These are phyloP conservation scores for Patiria pectinifera DNA, from an alignment of 53 echinoderm and acorn worm genomes.

Conservation along the genomic window DNA sequence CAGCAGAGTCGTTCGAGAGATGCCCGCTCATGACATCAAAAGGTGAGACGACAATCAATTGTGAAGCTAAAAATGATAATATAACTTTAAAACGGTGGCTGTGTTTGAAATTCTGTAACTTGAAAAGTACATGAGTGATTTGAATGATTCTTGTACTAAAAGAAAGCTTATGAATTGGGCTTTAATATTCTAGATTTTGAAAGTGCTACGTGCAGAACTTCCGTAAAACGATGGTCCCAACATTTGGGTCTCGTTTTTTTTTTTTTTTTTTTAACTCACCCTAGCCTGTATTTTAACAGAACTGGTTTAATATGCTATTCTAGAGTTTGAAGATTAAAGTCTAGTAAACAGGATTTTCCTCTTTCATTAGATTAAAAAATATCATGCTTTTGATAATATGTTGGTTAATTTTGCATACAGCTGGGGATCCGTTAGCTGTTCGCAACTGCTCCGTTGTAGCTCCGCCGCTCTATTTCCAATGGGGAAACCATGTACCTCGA, in stretches of 20 bases:
- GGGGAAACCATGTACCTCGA: neutral
- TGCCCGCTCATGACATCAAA: constrained; percentile 19
- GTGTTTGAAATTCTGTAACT: neutral
- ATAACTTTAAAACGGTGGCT: neutral
- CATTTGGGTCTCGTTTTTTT: no score
- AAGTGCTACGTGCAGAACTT: no score
- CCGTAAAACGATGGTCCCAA: no score
- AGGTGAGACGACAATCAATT: neutral
- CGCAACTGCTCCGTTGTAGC: constrained; percentile 5
- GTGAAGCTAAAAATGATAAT: neutral
- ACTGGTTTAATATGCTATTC: neutral
- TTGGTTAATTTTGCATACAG: neutral
- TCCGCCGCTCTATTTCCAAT: neutral
- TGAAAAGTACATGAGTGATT: no score
- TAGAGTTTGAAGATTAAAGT: neutral
- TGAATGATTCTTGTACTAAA: no score
- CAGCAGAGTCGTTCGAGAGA: constrained; percentile 38
- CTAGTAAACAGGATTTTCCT: neutral
- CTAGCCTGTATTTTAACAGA: no score
- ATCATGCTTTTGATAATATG: neutral
- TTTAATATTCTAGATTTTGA: no score
- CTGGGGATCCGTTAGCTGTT: constrained; percentile 6
- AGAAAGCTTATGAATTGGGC: no score
- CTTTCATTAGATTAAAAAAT: neutral
- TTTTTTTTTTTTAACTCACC: no score